phyloP scores from a whole-genome alignment of 1,140 invertebrate genomes.

The Ptiloglossa arizonensis region DNA sequence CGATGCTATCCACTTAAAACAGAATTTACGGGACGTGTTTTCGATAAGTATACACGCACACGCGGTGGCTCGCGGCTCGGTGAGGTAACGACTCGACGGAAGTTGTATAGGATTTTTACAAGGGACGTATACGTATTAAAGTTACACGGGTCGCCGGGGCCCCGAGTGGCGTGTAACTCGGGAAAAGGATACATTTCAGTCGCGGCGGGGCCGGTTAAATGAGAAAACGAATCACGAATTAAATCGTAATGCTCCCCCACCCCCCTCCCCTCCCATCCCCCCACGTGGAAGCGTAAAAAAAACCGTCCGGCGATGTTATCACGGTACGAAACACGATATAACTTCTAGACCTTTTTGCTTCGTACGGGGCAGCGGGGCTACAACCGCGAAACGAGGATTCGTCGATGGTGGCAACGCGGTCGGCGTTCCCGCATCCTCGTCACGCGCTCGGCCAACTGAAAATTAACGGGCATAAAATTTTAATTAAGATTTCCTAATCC shows the following conservation, averaged over 20 bases:
- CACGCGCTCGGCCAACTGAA: slow-evolving; percentile 37
- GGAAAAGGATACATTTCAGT: not conserved
- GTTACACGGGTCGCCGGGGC: not conserved
- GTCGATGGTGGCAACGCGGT: not conserved
- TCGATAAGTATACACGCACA: slow-evolving; percentile 40
- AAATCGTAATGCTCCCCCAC: not conserved
- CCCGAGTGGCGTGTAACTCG: not conserved
- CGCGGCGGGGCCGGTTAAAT: not conserved
- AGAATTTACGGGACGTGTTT: slow-evolving; percentile 57
- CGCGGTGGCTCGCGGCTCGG: too few species aligned
- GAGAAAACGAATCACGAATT: not conserved
- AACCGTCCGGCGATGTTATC: not conserved
- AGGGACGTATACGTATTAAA: not conserved
- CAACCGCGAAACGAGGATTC: not conserved
- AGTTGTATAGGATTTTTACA: slow-evolving; percentile 3
- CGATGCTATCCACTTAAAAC: slow-evolving; percentile 43
- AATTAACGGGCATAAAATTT: slow-evolving; percentile 72
- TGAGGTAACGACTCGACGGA: not conserved
- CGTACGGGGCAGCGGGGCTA: not conserved
- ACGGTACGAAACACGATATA: not conserved
- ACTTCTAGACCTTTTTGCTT: not conserved
- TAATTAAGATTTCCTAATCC: slow-evolving; percentile 73
- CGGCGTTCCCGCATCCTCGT: slow-evolving; percentile 21
- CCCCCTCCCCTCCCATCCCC: too few species aligned
- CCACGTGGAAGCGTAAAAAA: not conserved